Evolutionary conservation across 2,888 invertebrate genomes (phyloP), one percentile per base, ranked within the genome.

Genomic region (Tetragnatha montana): DNA sequence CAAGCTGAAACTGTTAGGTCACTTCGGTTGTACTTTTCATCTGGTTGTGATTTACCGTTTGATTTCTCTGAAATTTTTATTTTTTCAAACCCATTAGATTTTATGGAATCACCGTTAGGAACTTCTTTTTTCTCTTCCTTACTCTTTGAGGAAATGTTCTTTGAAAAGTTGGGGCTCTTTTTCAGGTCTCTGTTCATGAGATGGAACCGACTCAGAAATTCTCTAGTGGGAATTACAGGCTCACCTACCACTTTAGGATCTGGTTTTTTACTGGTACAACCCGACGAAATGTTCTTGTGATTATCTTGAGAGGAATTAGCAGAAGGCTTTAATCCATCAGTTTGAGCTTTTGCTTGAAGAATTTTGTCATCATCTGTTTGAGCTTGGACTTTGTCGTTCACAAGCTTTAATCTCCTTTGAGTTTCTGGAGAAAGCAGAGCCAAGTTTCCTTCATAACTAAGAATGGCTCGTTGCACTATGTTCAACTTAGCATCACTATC

Each of bases 391-490:
- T 90, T 87, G 49, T 90, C 89, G 74, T 81, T 83, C 10, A 90
- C 82, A 14, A 90, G 49, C 68, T 90, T 90, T 70, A 90, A 69
- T 50, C 84, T 73, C 76, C 73, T 84, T 73, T 90, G 90, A 0
- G 79, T 85, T 87, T 91, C 91, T 35, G 91, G 91, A 35, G 91
- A 91, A 22, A 89, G 89, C 21, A 91, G 71, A 19, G 86, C 86
- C 74, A 91, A 83, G 71, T 81, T 91, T 47, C 87, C 91, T 87
- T 91, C 91, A 83, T 85, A 91, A 69, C 91, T 91, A 8, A 91
- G 88, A 10, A 91, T 82, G 19, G 91, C 91, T 87, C 87, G 81
- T 76, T 91, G 88, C 51, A 91, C 91, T n/a, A 91, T 86, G 75
- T 81, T 91, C 21, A 90, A 78, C 60, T 84, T 84, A n/a, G 51